Conservation (phyloP, 2,797 vertebrate species). For the Takifugu ocellatus region DNA sequence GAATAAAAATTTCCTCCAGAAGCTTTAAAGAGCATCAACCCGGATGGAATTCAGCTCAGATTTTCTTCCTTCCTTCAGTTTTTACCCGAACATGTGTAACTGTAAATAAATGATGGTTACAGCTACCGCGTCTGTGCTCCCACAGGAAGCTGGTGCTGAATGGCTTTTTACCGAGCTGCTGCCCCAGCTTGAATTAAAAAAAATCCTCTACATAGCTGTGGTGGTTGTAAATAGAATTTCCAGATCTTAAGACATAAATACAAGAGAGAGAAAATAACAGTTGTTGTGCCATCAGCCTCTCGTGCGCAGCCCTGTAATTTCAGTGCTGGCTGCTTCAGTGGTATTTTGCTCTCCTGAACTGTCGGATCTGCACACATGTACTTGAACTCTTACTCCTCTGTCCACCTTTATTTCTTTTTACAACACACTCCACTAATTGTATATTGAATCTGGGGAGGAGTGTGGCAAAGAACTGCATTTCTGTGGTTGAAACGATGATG, state of each 20-base stretch:
- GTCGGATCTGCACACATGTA: conserved; percentile 22
- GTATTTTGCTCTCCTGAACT: conserved; percentile 39
- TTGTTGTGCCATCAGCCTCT: conserved; percentile 37
- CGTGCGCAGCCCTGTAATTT: conserved; percentile 55
- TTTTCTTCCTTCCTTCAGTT: not conserved
- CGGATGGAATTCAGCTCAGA: not conserved
- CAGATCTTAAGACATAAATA: conserved; percentile 28
- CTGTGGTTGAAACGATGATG: conserved; percentile 41
- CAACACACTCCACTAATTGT: conserved; percentile 70
- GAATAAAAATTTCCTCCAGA: too few relatives aligned
- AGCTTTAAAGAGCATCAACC: not conserved
- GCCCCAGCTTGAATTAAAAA: conserved; percentile 14
- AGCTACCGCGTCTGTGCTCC: not conserved
- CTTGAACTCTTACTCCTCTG: conserved; percentile 50
- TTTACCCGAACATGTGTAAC: not conserved
- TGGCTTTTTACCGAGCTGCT: conserved; percentile 2
- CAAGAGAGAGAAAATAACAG: conserved; percentile 41
- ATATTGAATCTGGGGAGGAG: conserved; percentile 39
- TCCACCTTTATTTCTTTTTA: conserved; percentile 22
- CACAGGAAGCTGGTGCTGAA: not conserved
- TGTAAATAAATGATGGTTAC: conserved; percentile 5
- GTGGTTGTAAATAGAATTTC: conserved; percentile 36
- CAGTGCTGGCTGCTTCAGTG: conserved; percentile 49
- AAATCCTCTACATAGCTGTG: conserved; percentile 48
- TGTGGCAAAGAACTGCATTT: not conserved